Conservation (phyloP, 2,888 invertebrate genomes). For the Auanema sp. region DNA sequence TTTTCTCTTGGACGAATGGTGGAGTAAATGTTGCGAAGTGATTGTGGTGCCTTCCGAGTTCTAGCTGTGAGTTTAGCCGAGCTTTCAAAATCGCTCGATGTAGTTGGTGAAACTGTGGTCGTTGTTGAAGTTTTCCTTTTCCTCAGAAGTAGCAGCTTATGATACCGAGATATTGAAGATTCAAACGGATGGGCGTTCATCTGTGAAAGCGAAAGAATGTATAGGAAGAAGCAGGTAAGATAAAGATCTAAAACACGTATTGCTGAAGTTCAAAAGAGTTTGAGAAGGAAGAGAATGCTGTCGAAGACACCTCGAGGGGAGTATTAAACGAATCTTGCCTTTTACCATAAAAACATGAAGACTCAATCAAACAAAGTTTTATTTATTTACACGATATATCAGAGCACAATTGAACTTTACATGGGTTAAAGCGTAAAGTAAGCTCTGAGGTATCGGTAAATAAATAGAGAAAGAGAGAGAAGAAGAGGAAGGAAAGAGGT, state of each 20-base stretch:
- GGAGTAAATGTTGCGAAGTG: constrained; percentile 4
- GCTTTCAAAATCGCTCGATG: background rate
- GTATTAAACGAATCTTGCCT: background rate
- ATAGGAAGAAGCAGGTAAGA: background rate
- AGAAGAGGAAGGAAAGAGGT: constrained; percentile 9
- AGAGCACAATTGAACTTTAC: background rate
- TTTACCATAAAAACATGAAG: background rate
- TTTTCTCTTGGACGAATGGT: background rate
- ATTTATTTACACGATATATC: constrained; percentile 1
- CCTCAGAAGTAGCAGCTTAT: constrained; percentile 37
- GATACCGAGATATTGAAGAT: constrained; percentile 43
- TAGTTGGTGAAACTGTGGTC: constrained; percentile 7
- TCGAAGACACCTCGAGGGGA: background rate
- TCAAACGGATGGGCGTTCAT: constrained; percentile 24
- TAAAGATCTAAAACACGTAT: background rate
- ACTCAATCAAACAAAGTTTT: constrained; percentile 3
- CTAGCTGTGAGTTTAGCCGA: background rate
- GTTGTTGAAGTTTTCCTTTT: background rate
- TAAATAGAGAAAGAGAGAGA: constrained; percentile 10
- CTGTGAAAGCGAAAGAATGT: constrained; percentile 18
- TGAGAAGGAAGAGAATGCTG: background rate
- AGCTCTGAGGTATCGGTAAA: constrained; percentile 3
- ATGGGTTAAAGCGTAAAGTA: constrained; percentile 2
- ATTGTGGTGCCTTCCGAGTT: background rate
- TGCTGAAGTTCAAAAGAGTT: background rate